Percentiles rank a stretch among this genome's conserved stretches.
phyloP scores from a whole-genome alignment of 2,888 invertebrate species.

The Bhutanitis thaidina region DNA sequence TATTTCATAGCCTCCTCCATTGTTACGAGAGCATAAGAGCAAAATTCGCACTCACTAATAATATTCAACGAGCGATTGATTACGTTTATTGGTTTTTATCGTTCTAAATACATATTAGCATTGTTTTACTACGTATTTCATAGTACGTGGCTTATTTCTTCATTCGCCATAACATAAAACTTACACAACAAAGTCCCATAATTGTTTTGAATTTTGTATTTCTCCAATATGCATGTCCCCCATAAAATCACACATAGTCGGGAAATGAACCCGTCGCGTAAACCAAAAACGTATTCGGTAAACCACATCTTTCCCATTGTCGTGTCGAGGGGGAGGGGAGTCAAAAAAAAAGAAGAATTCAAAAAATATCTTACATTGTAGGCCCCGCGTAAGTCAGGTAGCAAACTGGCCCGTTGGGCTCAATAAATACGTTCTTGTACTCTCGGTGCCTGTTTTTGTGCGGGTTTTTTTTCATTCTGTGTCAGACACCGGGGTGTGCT shows the following conservation, averaged over 20 bases:
- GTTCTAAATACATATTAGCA: background rate
- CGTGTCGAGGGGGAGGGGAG: slow-evolving; percentile 17
- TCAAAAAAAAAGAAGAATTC: slow-evolving; percentile 24
- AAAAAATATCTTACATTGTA: slow-evolving; percentile 32
- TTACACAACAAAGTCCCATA: background rate
- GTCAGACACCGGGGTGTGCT: slow-evolving; percentile 32
- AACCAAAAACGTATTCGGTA: slow-evolving; percentile 27
- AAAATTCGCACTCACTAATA: too few relatives aligned
- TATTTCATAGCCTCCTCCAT: too few relatives aligned
- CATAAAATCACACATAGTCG: slow-evolving; percentile 8
- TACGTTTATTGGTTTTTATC: too few relatives aligned
- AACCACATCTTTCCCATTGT: slow-evolving; percentile 26
- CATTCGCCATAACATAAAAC: background rate
- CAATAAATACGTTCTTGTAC: slow-evolving; percentile 38
- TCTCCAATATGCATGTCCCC: background rate
- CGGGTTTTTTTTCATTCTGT: slow-evolving; percentile 30
- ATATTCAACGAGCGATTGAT: too few relatives aligned
- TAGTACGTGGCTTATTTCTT: background rate
- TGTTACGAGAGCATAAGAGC: too few relatives aligned
- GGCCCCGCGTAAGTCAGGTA: slow-evolving; percentile 50
- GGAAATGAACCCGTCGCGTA: slow-evolving; percentile 21
- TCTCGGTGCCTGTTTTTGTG: slow-evolving; percentile 23
- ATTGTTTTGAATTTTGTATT: slow-evolving; percentile 3
- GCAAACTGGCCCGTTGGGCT: slow-evolving; percentile 31
- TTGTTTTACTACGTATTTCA: background rate